Conservation (phyloP, 1,140 invertebrate species). For the Diploscapter pachys region DNA sequence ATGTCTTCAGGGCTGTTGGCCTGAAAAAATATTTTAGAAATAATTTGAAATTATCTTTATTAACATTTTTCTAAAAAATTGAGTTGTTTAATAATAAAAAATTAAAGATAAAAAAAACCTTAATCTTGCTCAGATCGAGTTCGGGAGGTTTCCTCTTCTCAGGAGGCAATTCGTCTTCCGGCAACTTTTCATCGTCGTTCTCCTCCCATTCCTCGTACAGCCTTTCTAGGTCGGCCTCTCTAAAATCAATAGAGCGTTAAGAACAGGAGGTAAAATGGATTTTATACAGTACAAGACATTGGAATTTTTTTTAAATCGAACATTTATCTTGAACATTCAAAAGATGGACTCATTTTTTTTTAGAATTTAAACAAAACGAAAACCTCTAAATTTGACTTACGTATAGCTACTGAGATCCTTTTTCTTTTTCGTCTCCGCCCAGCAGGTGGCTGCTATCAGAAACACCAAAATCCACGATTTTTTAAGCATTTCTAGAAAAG, state of each 20-base stretch:
- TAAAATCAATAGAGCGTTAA: slow-evolving; percentile 63
- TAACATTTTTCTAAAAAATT: background rate
- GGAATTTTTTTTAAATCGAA: no score
- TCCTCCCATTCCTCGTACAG: slow-evolving; percentile 89
- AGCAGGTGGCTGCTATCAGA: no score
- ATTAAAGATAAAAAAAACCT: background rate
- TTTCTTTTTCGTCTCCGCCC: no score
- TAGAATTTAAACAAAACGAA: no score
- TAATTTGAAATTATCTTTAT: slow-evolving; percentile 7
- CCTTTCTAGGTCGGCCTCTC: slow-evolving; percentile 85
- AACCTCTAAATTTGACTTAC: no score
- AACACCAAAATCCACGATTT: no score
- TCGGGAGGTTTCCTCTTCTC: slow-evolving; percentile 50
- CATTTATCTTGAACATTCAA: no score
- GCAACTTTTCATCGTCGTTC: slow-evolving; percentile 48
- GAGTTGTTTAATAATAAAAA: background rate
- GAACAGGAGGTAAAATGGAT: no score
- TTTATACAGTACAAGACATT: no score
- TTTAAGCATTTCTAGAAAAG: no score
- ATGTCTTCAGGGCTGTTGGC: slow-evolving; percentile 77
- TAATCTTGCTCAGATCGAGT: background rate
- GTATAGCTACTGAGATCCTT: no score
- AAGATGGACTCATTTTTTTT: no score
- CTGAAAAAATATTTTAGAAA: slow-evolving; percentile 67
- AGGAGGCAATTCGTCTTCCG: slow-evolving; percentile 85